Evolutionary conservation across 2,888 invertebrate species (phyloP).

Genomic region (Automeris io): DNA sequence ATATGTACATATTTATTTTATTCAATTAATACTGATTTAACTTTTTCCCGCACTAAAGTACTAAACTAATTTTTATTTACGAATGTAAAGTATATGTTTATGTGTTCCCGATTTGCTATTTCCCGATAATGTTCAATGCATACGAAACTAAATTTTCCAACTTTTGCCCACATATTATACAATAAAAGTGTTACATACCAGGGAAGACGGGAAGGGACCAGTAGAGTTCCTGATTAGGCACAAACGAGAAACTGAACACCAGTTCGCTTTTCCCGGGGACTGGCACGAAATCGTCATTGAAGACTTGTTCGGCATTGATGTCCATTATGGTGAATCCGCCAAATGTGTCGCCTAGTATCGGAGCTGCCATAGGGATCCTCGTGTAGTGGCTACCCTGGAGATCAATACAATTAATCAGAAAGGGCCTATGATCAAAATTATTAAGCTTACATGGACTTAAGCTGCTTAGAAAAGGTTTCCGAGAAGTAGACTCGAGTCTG

Average conservation of each 20-base stretch:
- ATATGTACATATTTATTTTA: too few species aligned
- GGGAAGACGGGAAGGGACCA: conserved; percentile 66
- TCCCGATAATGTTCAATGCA: not conserved
- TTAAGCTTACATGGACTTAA: not conserved
- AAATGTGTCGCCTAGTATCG: conserved; percentile 53
- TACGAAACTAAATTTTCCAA: not conserved
- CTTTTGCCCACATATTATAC: too few species aligned
- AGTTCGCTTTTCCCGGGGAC: conserved; percentile 58
- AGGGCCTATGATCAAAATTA: not conserved
- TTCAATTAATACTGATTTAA: too few species aligned
- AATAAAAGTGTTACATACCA: too few species aligned
- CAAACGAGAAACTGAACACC: conserved; percentile 46
- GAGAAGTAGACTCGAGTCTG: too few species aligned
- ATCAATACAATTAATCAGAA: conserved; percentile 1
- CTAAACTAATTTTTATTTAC: too few species aligned
- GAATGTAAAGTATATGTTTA: too few species aligned
- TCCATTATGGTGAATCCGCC: conserved; percentile 61
- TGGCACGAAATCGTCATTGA: conserved; percentile 51
- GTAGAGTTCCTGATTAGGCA: conserved; percentile 45
- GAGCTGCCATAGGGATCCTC: conserved; percentile 49
- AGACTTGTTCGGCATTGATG: conserved; percentile 41
- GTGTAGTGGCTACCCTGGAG: conserved; percentile 48
- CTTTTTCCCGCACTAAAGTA: too few species aligned
- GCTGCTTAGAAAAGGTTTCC: too few species aligned
- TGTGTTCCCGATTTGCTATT: too few species aligned